phyloP scores from a whole-genome alignment of 2,113 vertebrate genomes.

The Erpornis zantholeuca region DNA sequence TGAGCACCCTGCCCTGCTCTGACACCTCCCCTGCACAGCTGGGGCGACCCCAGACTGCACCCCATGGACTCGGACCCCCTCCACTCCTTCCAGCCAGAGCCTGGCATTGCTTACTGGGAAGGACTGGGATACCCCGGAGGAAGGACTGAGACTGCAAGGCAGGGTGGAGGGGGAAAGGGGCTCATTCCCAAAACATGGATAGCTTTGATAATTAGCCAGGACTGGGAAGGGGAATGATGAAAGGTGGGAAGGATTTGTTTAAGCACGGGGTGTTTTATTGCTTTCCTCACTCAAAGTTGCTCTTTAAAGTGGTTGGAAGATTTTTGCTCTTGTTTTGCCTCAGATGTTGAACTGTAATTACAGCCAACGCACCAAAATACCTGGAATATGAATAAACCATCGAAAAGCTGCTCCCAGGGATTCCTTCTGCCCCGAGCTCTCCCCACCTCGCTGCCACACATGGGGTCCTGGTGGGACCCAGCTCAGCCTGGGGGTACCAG shows the following conservation, averaged over 20 bases:
- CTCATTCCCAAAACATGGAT: background rate
- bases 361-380: slow-evolving; percentile 8
- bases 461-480: accelerated
- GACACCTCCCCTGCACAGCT: background rate
- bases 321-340: slow-evolving; percentile 51
- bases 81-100: background rate
- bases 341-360: slow-evolving; percentile 63
- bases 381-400: slow-evolving; percentile 13
- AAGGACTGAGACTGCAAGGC: background rate
- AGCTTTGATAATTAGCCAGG: slow-evolving; percentile 67
- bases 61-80: background rate
- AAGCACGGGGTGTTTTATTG: slow-evolving; percentile 49
- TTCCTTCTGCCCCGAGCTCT: background rate
- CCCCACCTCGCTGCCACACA: accelerated
- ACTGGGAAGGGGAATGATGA: slow-evolving; percentile 55
- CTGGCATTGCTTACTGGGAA: background rate
- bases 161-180: background rate
- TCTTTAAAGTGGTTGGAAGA: slow-evolving; percentile 64
- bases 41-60: background rate
- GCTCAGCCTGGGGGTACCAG: background rate
- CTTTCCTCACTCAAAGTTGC: slow-evolving; percentile 23
- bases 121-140: background rate
- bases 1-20: background rate
- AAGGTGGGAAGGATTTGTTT: slow-evolving; percentile 64
- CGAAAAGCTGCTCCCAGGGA: background rate